These are phyloP conservation scores for Gallinago nigripennis DNA, from an alignment of 2,797 vertebrate genomes.

Conservation along the genomic window DNA sequence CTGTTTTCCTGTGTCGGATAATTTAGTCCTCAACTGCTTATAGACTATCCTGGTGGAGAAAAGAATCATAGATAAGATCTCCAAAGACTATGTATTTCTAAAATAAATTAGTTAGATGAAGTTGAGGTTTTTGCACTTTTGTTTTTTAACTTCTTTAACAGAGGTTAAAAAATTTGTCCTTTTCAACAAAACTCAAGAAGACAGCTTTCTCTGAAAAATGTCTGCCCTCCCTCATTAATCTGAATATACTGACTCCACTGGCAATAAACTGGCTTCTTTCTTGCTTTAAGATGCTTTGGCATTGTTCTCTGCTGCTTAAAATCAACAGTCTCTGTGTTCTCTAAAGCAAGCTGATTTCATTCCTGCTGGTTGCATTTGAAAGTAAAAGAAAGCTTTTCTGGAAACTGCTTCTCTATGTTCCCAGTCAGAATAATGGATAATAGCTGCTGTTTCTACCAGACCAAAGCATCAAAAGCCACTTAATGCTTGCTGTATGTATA, in stretches of 20 bases:
- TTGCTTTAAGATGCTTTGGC: neutral
- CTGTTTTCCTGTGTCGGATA: neutral
- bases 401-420: neutral
- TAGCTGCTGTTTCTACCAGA: neutral
- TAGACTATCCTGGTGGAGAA: neutral
- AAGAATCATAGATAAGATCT: neutral
- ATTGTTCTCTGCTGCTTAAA: neutral
- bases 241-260: neutral
- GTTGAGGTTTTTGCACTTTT: neutral
- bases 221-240: neutral
- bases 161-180: neutral
- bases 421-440: constrained; percentile 7
- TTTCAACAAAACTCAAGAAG: neutral
- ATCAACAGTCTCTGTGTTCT: neutral
- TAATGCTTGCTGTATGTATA: constrained; percentile 17
- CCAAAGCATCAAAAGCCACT: constrained; percentile 6
- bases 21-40: neutral
- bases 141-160: neutral
- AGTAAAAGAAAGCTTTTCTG: neutral
- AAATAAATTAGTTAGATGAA: neutral
- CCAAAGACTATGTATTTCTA: neutral
- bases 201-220: neutral
- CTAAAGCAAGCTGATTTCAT: neutral
- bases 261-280: neutral
- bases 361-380: neutral